Percentiles rank a stretch among this genome's conserved stretches.
These are phyloP conservation scores for Anhinga rufa DNA, from an alignment of 2,113 vertebrate genomes.

Conservation along the genomic window DNA sequence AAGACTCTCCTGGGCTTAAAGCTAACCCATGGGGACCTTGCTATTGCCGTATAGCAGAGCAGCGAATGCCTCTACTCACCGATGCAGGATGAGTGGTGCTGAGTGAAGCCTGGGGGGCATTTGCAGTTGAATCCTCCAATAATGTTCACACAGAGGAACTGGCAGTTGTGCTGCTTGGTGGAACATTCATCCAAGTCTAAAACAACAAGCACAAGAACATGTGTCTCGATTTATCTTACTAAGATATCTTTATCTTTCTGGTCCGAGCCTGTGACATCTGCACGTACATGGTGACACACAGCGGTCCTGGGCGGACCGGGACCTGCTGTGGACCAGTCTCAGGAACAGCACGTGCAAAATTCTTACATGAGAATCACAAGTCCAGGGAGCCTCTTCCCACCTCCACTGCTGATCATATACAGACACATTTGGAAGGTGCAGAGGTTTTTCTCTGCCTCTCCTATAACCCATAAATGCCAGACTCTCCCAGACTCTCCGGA, in stretches of 20 bases:
- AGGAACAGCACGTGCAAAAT: neutral
- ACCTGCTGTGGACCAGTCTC: neutral
- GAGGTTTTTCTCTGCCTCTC: neutral
- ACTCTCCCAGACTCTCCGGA: neutral
- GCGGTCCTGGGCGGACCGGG: neutral
- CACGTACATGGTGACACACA: rapidly evolving
- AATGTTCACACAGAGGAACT: slow-evolving; percentile 93
- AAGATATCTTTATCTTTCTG: neutral
- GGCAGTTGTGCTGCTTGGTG: slow-evolving; percentile 94
- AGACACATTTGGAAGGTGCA: neutral
- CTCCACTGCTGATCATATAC: neutral
- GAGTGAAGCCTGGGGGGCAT: slow-evolving; percentile 89
- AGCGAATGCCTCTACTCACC: slow-evolving; percentile 68
- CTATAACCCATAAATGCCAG: neutral
- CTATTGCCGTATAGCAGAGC: neutral
- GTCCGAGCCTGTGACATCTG: neutral
- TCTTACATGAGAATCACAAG: neutral
- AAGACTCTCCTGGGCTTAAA: neutral
- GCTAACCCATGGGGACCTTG: rapidly evolving
- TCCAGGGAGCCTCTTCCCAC: neutral
- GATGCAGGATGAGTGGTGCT: slow-evolving; percentile 89
- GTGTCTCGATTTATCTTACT: neutral
- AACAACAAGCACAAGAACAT: neutral
- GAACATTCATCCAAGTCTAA: slow-evolving; percentile 92
- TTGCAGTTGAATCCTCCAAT: slow-evolving; percentile 90